phyloP scores from a whole-genome alignment of 2,888 invertebrate species.

The Bombyx huttoni region DNA sequence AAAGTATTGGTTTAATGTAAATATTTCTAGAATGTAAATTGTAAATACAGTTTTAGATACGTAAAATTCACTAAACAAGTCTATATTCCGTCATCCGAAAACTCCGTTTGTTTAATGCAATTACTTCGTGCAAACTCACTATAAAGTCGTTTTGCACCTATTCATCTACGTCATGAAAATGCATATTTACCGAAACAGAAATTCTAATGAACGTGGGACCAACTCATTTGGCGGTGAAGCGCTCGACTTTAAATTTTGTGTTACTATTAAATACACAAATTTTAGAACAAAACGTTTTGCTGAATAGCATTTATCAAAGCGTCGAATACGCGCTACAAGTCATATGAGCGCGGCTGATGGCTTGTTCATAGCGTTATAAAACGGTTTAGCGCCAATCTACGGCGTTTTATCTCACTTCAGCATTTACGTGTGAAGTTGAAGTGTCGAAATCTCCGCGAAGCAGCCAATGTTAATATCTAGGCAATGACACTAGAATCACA shows the following conservation, averaged over 20 bases:
- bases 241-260: no score
- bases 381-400: constrained; percentile 28
- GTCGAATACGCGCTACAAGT: constrained; percentile 1
- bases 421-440: constrained; percentile 16
- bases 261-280: constrained; percentile 4
- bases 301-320: neutral
- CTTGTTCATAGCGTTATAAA: constrained; percentile 25
- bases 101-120: neutral
- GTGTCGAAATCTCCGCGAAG: constrained; percentile 3
- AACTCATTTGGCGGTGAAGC: neutral
- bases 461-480: constrained; percentile 2
- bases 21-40: no score
- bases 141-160: neutral
- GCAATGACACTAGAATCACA: constrained; percentile 1
- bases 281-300: neutral
- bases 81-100: neutral
- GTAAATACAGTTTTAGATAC: no score
- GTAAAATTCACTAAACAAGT: neutral
- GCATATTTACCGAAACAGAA: neutral
- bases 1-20: no score
- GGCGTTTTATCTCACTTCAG: constrained; percentile 22
- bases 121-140: neutral
- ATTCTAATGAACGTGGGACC: neutral
- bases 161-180: neutral
- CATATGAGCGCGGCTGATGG: constrained; percentile 5